Evolutionary conservation across 2,113 vertebrate species (phyloP), one percentile per base, ranked within the genome.

Genomic region (Phyllopteryx taeniolatus): DNA sequence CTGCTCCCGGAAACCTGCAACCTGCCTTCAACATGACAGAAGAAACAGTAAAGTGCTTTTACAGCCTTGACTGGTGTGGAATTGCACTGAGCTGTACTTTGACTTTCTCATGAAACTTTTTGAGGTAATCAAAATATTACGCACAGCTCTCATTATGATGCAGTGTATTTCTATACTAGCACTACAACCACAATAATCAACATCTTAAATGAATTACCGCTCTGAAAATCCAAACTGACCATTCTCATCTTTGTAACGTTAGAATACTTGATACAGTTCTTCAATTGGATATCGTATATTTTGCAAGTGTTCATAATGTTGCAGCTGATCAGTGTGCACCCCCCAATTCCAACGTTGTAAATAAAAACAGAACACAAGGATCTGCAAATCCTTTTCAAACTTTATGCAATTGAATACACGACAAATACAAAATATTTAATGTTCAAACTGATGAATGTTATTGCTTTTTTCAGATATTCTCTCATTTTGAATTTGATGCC

Each of bases 1-100:
- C 85, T 86, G 80, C 84, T 88, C 84, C 85, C 81, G 65, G 73
- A 71, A 76, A 70, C 79, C 81, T 70, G 76, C 86, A 83, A 77
- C 83, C 75, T 27, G 79, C 86, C 77, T 61, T 70, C 86, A 83
- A 82, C 79, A 85, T 90, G 70, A 17, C n/a, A 53, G 19, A 60
- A 64, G 46, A 73, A 3, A 64, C 43, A 17, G 8, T 10, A 13
- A 42, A 22, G 33, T 33, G 33, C 6, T 61, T 35, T 61, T 61
- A 54, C 3, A n/a, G 2, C 53, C 20, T 53, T 53, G 49, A 53
- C 49, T 19, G 5, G 19, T 53, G 49, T 53, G 17, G 14, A 53
- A 53, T 2, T 53, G 46, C 11, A 17, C 46, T 13, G 27, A 27
- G 27, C 11, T 47, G 3, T 13, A 10, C 12, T 47, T 47, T 2